A percentile compares a stretch with the other conserved stretches of the same genome.
Conservation (phyloP, 1,140 invertebrate species). For the Bicyclus anynana region DNA sequence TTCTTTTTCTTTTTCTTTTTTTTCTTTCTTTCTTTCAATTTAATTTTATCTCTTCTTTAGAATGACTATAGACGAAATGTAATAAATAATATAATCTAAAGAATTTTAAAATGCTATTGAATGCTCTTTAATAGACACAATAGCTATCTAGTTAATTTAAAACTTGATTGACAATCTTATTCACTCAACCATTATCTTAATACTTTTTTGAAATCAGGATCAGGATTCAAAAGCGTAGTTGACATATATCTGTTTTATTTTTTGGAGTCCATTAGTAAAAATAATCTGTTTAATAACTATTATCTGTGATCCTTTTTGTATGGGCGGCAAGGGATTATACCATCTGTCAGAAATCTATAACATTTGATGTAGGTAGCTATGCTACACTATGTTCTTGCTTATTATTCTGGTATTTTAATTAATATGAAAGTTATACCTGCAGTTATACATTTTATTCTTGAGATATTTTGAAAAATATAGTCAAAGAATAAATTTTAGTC, state of each 20-base stretch:
- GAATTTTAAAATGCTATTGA: background rate
- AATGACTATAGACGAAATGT: too few relatives aligned
- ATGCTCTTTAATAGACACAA: background rate
- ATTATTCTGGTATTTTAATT: background rate
- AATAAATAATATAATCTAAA: too few relatives aligned
- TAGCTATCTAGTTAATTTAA: background rate
- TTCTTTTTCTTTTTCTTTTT: too few relatives aligned
- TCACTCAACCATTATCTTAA: constrained; percentile 12
- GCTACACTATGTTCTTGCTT: background rate
- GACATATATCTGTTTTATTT: constrained; percentile 24
- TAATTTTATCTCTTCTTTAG: too few relatives aligned
- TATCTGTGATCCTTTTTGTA: constrained; percentile 20
- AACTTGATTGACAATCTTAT: background rate
- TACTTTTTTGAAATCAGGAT: constrained; percentile 12
- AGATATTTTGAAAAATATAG: too few relatives aligned
- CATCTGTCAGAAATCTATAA: constrained; percentile 17
- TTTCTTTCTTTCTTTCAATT: too few relatives aligned
- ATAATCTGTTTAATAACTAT: constrained; percentile 20
- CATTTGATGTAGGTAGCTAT: constrained; percentile 13
- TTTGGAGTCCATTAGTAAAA: constrained; percentile 25
- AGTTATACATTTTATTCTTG: too few relatives aligned
- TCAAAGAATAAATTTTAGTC: too few relatives aligned
- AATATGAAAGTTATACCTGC: background rate
- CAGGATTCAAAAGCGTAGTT: constrained; percentile 9
- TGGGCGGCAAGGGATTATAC: constrained; percentile 24